A percentile compares a stretch with the other conserved stretches of the same genome.
phyloP scores from a whole-genome alignment of 1,140 invertebrate species.

The Magallana gigas region DNA sequence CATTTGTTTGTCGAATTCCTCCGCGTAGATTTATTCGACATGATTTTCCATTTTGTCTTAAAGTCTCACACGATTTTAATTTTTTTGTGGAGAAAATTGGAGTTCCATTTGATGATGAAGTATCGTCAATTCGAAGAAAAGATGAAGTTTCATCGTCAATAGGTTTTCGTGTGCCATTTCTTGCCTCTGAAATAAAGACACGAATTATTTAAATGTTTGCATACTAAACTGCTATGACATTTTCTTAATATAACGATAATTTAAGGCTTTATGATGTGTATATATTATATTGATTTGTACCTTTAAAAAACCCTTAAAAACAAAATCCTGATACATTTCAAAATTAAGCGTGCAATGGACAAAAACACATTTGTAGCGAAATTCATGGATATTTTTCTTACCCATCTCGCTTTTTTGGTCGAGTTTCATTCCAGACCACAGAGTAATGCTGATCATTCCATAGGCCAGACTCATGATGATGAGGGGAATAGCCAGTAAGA shows the following conservation, averaged over 20 bases:
- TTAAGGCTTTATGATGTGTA: too few relatives aligned
- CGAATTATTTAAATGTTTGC: not conserved
- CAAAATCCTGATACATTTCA: too few relatives aligned
- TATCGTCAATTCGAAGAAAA: conserved; percentile 39
- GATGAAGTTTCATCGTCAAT: conserved; percentile 28
- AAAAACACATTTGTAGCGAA: too few relatives aligned
- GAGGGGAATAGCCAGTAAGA: conserved; percentile 87
- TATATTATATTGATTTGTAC: too few relatives aligned
- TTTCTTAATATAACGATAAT: too few relatives aligned
- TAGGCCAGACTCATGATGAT: conserved; percentile 84
- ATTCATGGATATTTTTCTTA: not conserved
- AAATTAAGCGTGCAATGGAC: too few relatives aligned
- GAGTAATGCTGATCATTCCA: conserved; percentile 81
- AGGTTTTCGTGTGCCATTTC: not conserved
- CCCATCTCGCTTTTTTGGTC: conserved; percentile 27
- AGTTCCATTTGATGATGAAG: conserved; percentile 19
- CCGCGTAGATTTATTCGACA: conserved; percentile 47
- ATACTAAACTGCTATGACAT: too few relatives aligned
- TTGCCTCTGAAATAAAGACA: conserved; percentile 44
- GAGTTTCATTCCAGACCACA: conserved; percentile 78
- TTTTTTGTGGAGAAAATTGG: conserved; percentile 2
- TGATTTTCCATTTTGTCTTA: not conserved
- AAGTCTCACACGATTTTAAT: conserved; percentile 29
- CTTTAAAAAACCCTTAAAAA: too few relatives aligned
- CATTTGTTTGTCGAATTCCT: conserved; percentile 82